Evolutionary conservation across 2,888 invertebrate genomes (phyloP).

Genomic region (Tiliacea citrago): DNA sequence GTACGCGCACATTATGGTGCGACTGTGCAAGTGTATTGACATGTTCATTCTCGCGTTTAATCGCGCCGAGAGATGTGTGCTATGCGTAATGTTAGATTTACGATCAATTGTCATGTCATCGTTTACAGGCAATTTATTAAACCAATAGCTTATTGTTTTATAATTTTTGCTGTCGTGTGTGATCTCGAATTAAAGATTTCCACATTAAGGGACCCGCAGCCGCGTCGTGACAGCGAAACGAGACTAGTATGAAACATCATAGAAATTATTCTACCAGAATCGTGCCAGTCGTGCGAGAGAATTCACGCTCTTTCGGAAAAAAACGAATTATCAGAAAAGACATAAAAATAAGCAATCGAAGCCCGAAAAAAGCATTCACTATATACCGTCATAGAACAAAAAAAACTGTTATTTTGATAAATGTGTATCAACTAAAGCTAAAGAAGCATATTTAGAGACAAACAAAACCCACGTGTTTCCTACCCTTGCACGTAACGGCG

Average conservation of each 20-base stretch:
- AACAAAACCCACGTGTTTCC: constrained; percentile 7
- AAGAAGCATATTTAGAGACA: not conserved
- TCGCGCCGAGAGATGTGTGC: constrained; percentile 30
- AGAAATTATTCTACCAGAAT: not conserved
- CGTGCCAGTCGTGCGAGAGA: not conserved
- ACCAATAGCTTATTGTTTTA: constrained; percentile 25
- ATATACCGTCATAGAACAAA: not conserved
- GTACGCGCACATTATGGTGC: constrained; percentile 43
- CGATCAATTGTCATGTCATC: constrained; percentile 49
- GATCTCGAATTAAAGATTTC: not conserved
- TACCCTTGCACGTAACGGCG: constrained; percentile 22
- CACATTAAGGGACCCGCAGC: not conserved
- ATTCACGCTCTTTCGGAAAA: not conserved
- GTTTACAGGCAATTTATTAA: constrained; percentile 23
- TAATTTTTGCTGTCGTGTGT: constrained; percentile 7
- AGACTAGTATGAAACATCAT: not conserved
- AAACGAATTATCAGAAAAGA: not conserved
- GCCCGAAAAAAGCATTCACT: not conserved
- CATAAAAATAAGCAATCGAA: too few relatives aligned
- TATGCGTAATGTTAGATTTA: constrained; percentile 46
- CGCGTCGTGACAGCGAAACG: not conserved
- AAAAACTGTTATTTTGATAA: not conserved
- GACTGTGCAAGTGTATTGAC: constrained; percentile 46
- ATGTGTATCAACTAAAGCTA: not conserved
- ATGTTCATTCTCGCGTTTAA: constrained; percentile 49